Evolutionary conservation across 1,140 invertebrate species (phyloP).

Genomic region (Pseudobourletiella spinata): DNA sequence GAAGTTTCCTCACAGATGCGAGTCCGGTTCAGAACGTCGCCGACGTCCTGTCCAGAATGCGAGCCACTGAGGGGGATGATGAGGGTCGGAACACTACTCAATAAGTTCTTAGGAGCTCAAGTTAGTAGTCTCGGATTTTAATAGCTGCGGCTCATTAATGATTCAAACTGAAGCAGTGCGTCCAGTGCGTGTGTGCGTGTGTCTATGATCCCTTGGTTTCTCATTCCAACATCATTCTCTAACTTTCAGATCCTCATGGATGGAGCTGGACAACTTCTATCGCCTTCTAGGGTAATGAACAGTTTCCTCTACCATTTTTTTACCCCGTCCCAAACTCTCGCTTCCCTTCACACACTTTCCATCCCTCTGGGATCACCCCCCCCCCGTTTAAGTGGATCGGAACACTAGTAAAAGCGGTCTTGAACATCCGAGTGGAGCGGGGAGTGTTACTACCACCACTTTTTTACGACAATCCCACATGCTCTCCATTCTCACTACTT

Average conservation of each 20-base stretch:
- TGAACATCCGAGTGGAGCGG: too few species aligned
- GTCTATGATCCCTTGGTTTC: not conserved
- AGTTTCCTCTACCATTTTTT: not conserved
- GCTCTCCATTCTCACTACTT: too few species aligned
- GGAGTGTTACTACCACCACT: too few species aligned
- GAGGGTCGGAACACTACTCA: conserved; percentile 50
- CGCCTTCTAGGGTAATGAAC: not conserved
- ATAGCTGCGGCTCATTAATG: conserved; percentile 1
- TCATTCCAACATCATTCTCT: not conserved
- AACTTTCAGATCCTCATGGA: not conserved
- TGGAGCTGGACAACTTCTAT: not conserved
- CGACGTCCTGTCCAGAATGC: conserved; percentile 63
- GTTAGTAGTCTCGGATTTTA: conserved; percentile 46
- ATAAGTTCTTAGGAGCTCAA: conserved; percentile 67
- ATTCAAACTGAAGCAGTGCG: not conserved
- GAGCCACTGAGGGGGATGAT: conserved; percentile 46
- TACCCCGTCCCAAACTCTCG: not conserved
- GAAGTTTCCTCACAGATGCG: conserved; percentile 41
- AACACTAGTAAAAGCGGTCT: too few species aligned
- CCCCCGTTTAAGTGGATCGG: too few species aligned
- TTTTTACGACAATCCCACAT: too few species aligned
- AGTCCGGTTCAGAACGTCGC: conserved; percentile 59
- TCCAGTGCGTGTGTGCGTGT: not conserved
- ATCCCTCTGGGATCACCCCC: not conserved
- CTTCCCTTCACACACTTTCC: not conserved